Evolutionary conservation across 2,888 invertebrate genomes (phyloP).

Genomic region (Poecilus cupreus): DNA sequence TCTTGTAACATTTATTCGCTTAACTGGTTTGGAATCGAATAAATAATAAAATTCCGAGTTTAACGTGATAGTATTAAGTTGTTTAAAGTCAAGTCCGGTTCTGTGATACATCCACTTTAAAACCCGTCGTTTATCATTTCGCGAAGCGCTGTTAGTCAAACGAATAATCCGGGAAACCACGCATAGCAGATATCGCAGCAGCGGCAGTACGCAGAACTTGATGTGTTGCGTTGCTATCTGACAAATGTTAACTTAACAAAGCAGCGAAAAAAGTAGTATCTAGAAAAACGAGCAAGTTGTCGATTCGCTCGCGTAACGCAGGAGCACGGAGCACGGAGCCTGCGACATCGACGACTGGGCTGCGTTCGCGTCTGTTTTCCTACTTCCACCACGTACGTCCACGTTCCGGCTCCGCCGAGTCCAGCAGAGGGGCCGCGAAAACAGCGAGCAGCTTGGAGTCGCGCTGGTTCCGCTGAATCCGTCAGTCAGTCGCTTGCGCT

Average conservation of each 20-base stretch:
- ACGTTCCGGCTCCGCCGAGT: too few species aligned
- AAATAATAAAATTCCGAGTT: background rate
- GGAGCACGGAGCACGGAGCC: background rate
- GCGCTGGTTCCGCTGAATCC: background rate
- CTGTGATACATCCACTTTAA: constrained; percentile 10
- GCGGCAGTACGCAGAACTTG: constrained; percentile 39
- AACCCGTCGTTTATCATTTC: constrained; percentile 33
- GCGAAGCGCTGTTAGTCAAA: background rate
- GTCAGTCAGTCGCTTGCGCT: constrained; percentile 31
- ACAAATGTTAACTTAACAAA: constrained; percentile 52
- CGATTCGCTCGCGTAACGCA: constrained; percentile 37
- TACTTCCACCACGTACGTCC: background rate
- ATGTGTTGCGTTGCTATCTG: constrained; percentile 47
- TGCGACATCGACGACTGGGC: background rate
- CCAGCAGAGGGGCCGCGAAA: background rate
- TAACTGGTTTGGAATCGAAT: background rate
- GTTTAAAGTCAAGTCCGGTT: constrained; percentile 6
- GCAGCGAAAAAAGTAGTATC: constrained; percentile 51
- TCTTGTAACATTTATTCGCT: background rate
- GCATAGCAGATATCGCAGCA: constrained; percentile 39
- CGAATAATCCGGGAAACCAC: constrained; percentile 44
- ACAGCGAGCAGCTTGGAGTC: background rate
- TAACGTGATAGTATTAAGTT: background rate
- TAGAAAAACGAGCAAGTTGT: constrained; percentile 30
- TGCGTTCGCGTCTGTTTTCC: background rate